Percentiles rank a stretch among this genome's conserved stretches.
Conservation (phyloP, 2,797 vertebrate genomes). For the Cossypha heuglini region DNA sequence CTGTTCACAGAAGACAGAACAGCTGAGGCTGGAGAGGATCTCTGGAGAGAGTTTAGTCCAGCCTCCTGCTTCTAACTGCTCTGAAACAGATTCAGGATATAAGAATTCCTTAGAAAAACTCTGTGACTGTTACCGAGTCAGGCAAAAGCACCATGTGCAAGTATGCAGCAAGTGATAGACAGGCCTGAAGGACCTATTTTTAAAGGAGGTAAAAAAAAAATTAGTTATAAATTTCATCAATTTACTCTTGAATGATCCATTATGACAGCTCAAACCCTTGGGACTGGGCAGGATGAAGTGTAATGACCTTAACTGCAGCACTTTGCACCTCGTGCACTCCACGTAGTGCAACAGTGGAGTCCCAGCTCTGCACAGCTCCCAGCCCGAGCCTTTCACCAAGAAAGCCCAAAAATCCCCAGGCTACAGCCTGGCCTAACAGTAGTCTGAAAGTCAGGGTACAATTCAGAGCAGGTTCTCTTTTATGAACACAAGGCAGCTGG, state of each 20-base stretch:
- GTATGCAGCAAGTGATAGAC: not conserved
- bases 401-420: not conserved
- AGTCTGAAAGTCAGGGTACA: not conserved
- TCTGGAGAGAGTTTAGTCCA: not conserved
- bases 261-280: not conserved
- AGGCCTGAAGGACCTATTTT: not conserved
- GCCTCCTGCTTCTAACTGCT: not conserved
- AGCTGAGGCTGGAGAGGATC: not conserved
- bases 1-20: not conserved
- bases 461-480: not conserved
- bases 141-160: not conserved
- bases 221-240: not conserved
- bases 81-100: not conserved
- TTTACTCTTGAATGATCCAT: not conserved
- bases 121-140: not conserved
- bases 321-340: fast-evolving
- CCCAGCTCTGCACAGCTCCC: not conserved
- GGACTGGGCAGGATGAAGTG: not conserved
- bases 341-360: fast-evolving
- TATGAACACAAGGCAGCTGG: not conserved
- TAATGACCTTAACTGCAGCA: not conserved
- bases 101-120: not conserved
- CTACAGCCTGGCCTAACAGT: not conserved
- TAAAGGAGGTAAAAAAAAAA: not conserved
- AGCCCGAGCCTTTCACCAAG: not conserved